Percentiles rank a stretch among this genome's conserved stretches.
Conservation (phyloP, 64 coral and sea anemone species). For the Pocillopora damicornis region DNA sequence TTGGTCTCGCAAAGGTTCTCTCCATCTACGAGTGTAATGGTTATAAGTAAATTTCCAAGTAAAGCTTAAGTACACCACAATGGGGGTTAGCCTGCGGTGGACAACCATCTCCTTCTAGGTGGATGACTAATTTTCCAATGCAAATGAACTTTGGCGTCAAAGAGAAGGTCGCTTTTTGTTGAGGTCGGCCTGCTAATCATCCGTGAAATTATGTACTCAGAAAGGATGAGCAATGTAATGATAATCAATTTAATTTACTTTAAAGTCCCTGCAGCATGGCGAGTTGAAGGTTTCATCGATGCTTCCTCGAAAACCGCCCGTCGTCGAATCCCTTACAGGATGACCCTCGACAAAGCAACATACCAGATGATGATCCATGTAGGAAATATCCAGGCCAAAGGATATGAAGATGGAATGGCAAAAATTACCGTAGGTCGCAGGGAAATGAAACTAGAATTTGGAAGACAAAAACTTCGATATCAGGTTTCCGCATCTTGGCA, state of each 20-base stretch:
- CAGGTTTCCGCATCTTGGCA: neutral
- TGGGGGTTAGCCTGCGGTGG: too few species aligned
- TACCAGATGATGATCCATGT: neutral
- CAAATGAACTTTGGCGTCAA: too few species aligned
- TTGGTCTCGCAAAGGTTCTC: too few species aligned
- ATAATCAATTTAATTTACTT: neutral
- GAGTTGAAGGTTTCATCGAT: neutral
- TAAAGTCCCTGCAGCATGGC: neutral
- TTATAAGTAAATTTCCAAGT: too few species aligned
- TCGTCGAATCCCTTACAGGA: neutral
- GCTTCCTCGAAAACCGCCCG: neutral
- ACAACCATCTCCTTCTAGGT: too few species aligned
- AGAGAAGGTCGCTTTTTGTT: too few species aligned
- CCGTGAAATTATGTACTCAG: too few species aligned
- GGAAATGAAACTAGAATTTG: constrained; percentile 10
- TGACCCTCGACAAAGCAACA: constrained; percentile 8
- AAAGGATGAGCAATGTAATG: neutral
- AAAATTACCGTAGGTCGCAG: neutral
- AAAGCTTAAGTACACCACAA: too few species aligned
- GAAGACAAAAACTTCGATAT: neutral
- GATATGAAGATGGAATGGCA: neutral
- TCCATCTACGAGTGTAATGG: too few species aligned
- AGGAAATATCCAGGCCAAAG: neutral
- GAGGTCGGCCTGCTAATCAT: too few species aligned
- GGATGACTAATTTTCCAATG: too few species aligned